These are phyloP conservation scores for Otus sunia DNA, from an alignment of 2,113 vertebrate species.

Conservation along the genomic window DNA sequence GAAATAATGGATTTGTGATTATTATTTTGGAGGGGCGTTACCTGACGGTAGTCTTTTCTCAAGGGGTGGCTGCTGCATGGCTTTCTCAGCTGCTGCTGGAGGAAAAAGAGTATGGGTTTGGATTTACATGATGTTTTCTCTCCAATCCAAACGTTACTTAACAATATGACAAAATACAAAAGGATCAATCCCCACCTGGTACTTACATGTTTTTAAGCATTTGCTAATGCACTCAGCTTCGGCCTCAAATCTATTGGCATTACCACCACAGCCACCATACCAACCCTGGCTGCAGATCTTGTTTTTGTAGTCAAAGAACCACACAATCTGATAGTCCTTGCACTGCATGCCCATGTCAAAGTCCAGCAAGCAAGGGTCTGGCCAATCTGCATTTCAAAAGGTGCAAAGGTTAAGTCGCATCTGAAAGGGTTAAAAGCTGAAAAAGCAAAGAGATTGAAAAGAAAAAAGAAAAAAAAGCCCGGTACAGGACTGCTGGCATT, in stretches of 20 bases:
- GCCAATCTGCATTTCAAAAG: conserved; percentile 70
- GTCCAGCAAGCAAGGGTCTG: conserved; percentile 85
- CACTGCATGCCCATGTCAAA: conserved; percentile 82
- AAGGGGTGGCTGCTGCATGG: conserved; percentile 38
- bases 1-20: not conserved
- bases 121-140: not conserved
- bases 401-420: conserved; percentile 41
- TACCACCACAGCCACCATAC: conserved; percentile 85
- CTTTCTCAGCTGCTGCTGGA: conserved; percentile 58
- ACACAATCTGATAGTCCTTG: conserved; percentile 86
- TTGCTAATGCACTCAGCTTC: conserved; percentile 80
- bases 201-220: conserved; percentile 81
- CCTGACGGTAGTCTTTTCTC: conserved; percentile 40
- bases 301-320: conserved; percentile 85
- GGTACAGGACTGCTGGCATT: not conserved
- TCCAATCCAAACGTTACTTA: not conserved
- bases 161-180: not conserved
- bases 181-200: not conserved
- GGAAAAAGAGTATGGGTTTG: conserved; percentile 16
- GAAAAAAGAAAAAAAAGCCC: not conserved
- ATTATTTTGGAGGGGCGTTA: not conserved
- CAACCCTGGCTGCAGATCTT: conserved; percentile 86
- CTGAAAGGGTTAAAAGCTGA: conserved; percentile 41
- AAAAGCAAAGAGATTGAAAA: conserved; percentile 29
- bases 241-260: conserved; percentile 85